phyloP scores from a whole-genome alignment of 2,113 vertebrate species.

The Panthera tigris region DNA sequence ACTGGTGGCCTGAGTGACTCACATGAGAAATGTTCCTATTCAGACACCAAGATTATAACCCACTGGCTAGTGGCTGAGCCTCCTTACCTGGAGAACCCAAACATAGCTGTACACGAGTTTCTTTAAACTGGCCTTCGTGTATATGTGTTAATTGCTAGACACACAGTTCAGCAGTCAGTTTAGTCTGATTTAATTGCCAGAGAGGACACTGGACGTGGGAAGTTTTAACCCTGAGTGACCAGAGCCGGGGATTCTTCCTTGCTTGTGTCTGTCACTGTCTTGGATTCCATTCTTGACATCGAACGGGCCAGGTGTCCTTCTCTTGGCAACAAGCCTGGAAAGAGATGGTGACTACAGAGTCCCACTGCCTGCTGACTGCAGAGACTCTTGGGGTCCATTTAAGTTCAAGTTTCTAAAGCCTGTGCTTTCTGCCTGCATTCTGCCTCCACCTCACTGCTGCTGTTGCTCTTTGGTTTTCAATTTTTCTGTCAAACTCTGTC shows the following conservation, averaged over 20 bases:
- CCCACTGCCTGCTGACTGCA: background rate
- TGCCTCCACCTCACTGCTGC: background rate
- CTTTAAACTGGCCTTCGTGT: background rate
- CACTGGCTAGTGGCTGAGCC: fast-evolving
- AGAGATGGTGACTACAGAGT: background rate
- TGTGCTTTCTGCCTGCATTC: background rate
- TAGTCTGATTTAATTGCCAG: background rate
- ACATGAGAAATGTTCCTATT: background rate
- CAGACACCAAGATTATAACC: background rate
- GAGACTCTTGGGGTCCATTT: fast-evolving
- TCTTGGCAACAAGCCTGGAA: background rate
- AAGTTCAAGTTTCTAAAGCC: background rate
- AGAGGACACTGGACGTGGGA: fast-evolving
- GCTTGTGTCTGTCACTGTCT: background rate
- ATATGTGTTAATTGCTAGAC: fast-evolving
- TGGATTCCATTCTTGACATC: background rate
- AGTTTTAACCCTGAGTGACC: background rate
- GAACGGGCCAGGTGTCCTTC: background rate
- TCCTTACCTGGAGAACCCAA: background rate
- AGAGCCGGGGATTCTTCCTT: background rate
- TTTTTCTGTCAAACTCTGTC: background rate
- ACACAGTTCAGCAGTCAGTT: no score
- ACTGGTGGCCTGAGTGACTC: background rate
- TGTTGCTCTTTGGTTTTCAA: background rate
- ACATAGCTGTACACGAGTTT: background rate